Percentiles rank a stretch among this genome's conserved stretches.
Conservation (phyloP, 30 jellyfish, hydroid and myxozoan genomes). For the Aurelia sp. region DNA sequence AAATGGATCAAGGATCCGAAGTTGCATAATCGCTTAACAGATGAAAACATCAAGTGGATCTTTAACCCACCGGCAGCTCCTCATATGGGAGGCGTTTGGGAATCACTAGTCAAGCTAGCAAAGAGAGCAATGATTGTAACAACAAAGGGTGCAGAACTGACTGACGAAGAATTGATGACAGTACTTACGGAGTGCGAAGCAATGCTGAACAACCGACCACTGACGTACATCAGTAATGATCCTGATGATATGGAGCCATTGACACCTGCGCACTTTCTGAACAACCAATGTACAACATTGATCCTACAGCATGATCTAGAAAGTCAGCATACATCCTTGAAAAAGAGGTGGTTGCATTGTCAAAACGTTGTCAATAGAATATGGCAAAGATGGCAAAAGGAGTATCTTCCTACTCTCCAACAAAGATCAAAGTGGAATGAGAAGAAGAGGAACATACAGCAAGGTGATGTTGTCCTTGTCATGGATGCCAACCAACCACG, state of each 20-base stretch:
- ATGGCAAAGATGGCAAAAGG: too few species aligned
- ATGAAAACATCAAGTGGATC: constrained; percentile 37
- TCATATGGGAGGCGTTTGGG: constrained; percentile 56
- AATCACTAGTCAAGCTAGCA: constrained; percentile 30
- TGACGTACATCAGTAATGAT: constrained; percentile 29
- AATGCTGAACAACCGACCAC: constrained; percentile 42
- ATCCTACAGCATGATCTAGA: constrained; percentile 23
- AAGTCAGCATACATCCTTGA: not conserved
- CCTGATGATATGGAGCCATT: constrained; percentile 30
- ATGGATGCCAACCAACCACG: constrained; percentile 46
- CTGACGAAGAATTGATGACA: constrained; percentile 37
- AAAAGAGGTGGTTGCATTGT: too few species aligned
- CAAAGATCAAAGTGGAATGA: constrained; percentile 34
- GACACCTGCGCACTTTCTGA: constrained; percentile 28
- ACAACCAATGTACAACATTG: constrained; percentile 18
- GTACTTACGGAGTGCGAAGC: constrained; percentile 29
- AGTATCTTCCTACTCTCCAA: constrained; percentile 1
- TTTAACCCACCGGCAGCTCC: constrained; percentile 50
- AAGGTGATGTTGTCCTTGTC: constrained; percentile 22
- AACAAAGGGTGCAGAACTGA: constrained; percentile 22
- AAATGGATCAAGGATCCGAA: constrained; percentile 22
- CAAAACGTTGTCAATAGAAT: constrained; percentile 17
- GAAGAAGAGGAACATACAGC: constrained; percentile 33
- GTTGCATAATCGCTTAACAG: constrained; percentile 17
- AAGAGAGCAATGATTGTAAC: constrained; percentile 34